Conservation (phyloP, 2,113 vertebrate species). For the Nyctereutes procyonoides region DNA sequence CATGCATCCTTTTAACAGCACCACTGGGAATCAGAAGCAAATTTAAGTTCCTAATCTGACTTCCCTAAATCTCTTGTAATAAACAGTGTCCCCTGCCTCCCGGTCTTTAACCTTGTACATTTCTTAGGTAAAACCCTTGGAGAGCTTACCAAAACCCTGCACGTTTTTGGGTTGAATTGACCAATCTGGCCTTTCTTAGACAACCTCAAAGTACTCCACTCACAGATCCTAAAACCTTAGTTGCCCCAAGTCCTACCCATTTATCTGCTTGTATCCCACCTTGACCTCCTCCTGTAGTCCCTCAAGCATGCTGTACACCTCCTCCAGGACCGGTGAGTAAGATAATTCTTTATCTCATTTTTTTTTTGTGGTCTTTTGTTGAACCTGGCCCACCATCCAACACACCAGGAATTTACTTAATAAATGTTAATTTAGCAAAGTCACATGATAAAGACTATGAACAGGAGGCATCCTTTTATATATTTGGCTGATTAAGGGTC, state of each 20-base stretch:
- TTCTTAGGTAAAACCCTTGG: background rate
- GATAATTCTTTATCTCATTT: background rate
- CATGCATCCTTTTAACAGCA: background rate
- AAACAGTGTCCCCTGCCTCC: background rate
- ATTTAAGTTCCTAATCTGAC: background rate
- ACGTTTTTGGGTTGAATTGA: background rate
- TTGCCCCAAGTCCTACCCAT: background rate
- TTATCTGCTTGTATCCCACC: background rate
- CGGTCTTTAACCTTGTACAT: background rate
- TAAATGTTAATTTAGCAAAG: background rate
- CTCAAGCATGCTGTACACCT: background rate
- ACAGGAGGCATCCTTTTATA: background rate
- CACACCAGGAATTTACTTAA: background rate
- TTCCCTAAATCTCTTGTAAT: background rate
- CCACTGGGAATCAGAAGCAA: background rate
- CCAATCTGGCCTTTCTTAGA: background rate
- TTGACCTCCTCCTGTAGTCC: background rate
- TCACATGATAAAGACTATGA: background rate
- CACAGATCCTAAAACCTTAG: background rate
- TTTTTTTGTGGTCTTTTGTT: background rate
- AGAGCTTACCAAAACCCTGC: background rate
- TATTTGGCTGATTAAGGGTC: background rate
- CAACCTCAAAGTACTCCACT: background rate
- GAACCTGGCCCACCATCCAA: background rate
- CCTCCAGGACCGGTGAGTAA: background rate